phyloP scores from a whole-genome alignment of 2,888 invertebrate genomes.

The Heliconius ethilla region DNA sequence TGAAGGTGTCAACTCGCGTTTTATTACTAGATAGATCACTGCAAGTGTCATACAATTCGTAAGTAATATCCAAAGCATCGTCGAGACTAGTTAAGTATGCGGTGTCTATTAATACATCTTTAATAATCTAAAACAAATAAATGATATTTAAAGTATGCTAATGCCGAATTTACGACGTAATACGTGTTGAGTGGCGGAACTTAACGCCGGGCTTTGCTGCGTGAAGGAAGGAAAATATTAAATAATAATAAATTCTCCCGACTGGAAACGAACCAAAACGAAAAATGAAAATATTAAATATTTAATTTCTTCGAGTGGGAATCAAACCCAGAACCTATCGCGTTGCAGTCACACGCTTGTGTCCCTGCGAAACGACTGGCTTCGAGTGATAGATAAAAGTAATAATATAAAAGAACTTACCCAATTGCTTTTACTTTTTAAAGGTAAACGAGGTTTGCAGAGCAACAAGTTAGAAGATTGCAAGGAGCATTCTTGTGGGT shows the following conservation, averaged over 20 bases:
- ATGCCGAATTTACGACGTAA: not conserved
- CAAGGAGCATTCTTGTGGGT: slow-evolving; percentile 42
- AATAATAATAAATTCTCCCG: no score
- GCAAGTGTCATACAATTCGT: slow-evolving; percentile 42
- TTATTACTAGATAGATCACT: slow-evolving; percentile 28
- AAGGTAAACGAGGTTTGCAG: slow-evolving; percentile 36
- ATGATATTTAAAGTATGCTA: not conserved
- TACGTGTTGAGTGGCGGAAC: not conserved
- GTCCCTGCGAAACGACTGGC: not conserved
- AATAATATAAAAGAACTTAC: slow-evolving; percentile 27
- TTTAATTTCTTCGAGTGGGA: not conserved
- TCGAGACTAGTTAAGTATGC: slow-evolving; percentile 44
- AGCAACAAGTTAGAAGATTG: slow-evolving; percentile 17
- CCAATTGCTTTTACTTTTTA: slow-evolving; percentile 37
- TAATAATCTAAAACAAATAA: slow-evolving; percentile 29
- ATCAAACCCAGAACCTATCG: not conserved
- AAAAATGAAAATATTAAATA: not conserved
- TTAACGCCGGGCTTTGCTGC: not conserved
- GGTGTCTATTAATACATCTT: slow-evolving; percentile 40
- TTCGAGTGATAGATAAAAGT: not conserved
- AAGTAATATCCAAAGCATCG: slow-evolving; percentile 34
- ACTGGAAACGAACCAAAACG: no score
- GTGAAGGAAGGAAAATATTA: not conserved
- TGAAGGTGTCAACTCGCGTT: slow-evolving; percentile 17
- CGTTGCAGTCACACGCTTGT: not conserved